phyloP scores from a whole-genome alignment of 2,797 vertebrate species.

The Myoxocephalus aenaeus region DNA sequence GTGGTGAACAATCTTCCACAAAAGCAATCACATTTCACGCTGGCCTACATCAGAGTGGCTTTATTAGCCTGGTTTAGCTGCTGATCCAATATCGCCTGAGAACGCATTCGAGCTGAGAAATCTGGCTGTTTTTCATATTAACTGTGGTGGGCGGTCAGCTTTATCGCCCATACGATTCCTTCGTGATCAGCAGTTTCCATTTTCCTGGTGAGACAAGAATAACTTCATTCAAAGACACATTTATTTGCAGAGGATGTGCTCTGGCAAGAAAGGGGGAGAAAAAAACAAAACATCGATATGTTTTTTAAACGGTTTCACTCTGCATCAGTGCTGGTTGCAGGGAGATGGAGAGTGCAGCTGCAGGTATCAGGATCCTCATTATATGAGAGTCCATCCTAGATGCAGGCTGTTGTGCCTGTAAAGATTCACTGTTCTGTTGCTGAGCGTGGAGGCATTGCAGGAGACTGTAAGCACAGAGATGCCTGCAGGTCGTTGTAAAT shows the following conservation, averaged over 20 bases:
- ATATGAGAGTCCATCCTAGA: constrained; percentile 53
- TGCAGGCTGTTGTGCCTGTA: constrained; percentile 26
- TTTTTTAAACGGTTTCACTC: constrained; percentile 32
- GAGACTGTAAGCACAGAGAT: not conserved
- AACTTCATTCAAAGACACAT: constrained; percentile 59
- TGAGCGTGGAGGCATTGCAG: constrained; percentile 7
- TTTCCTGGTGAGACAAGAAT: constrained; percentile 55
- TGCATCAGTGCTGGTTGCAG: constrained; percentile 47
- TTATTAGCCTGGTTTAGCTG: constrained; percentile 51
- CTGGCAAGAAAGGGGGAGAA: not conserved
- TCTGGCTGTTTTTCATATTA: constrained; percentile 60
- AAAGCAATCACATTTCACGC: constrained; percentile 53
- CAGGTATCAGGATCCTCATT: constrained; percentile 55
- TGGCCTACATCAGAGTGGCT: constrained; percentile 44
- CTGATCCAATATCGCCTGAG: constrained; percentile 36
- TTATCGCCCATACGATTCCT: constrained; percentile 52
- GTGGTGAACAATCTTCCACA: constrained; percentile 23
- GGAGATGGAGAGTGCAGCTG: constrained; percentile 32
- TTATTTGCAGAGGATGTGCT: constrained; percentile 61
- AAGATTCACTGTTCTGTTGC: constrained; percentile 26
- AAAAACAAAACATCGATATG: constrained; percentile 49
- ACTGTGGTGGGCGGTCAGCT: constrained; percentile 57
- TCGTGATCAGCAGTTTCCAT: constrained; percentile 60
- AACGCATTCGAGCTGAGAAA: constrained; percentile 19
- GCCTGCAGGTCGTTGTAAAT: constrained; percentile 32